Base-by-base conservation (phyloP, 2,797 vertebrate genomes). In the Staurois parvus region DNA sequence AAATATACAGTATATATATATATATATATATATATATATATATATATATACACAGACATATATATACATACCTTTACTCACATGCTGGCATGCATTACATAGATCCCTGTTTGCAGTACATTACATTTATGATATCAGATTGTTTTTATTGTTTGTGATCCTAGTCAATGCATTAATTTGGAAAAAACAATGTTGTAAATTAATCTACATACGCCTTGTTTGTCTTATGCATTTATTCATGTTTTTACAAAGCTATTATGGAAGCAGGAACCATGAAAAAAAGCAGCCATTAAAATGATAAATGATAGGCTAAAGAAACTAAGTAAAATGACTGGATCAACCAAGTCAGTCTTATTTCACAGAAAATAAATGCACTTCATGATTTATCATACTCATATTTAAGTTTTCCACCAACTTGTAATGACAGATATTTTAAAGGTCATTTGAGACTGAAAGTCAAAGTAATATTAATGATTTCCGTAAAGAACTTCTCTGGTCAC, bases 251-350 rank as follows among this genome's bases (percentile, higher is more conserved):
- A 68, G 24, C 69, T 64, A 28, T 81, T 62, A 73, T 28, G 21
- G 15, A 59, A 73, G 45, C 34, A 40, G 3, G 15, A n/a, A 32
- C 52, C 56, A 64, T 40, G 26, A 74, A 34, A 82, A 32, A 10
- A 73, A 82, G 52, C 28, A 74, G 69, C 29, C 70, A 67, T 75
- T 82, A 74, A 74, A 66, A 82, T 82, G 72, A 75, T 66, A 82
- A 82, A 82, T 82, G 32, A 12, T 15, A 17, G 21, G 21, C 59
- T 66, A 32, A 32, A 34, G 28, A 66, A 66, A 74, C 34, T 66
- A 82, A 74, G 70, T 74, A 66, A 66, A 74, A 64, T 17, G 30
- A 24, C 30, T 74, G 59, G 45, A 45, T 42, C 34, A 30, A 74
- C 19, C 30, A 21, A 82, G 52, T 32, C 56, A 74, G 32, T 2